These are phyloP conservation scores for Zaprionus nigranus DNA, from an alignment of 1,140 invertebrate species.

Conservation along the genomic window DNA sequence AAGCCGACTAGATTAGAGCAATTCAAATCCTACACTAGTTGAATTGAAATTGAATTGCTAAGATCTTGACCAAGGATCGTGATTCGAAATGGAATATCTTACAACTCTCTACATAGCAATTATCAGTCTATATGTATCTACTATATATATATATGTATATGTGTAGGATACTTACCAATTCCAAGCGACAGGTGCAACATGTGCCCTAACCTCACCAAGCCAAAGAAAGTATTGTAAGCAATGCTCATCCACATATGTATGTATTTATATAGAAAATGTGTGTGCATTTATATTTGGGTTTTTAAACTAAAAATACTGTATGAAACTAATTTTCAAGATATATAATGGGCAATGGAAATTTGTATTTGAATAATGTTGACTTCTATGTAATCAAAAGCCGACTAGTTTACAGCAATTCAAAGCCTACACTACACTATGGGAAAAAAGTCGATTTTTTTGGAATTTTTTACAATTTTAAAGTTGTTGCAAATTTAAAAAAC, in stretches of 20 bases:
- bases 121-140: not conserved
- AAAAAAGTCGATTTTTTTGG: too few species aligned
- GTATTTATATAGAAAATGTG: not conserved
- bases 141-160: not conserved
- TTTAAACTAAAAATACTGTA: conserved; percentile 17
- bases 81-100: too few species aligned
- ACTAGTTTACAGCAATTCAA: not conserved
- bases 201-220: not conserved
- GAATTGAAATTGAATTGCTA: too few species aligned
- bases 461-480: too few species aligned
- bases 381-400: not conserved
- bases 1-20: not conserved
- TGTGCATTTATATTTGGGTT: not conserved
- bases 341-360: conserved; percentile 9
- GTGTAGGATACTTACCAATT: not conserved
- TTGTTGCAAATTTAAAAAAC: too few species aligned
- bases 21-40: not conserved
- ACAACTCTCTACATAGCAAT: not conserved
- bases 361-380: conserved; percentile 2
- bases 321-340: conserved; percentile 10
- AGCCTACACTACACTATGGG: too few species aligned
- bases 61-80: too few species aligned
- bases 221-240: not conserved
- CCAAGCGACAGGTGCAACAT: not conserved
- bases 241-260: not conserved